These are phyloP conservation scores for Rhagonycha fulva DNA, from an alignment of 2,888 invertebrate species.

Conservation along the genomic window DNA sequence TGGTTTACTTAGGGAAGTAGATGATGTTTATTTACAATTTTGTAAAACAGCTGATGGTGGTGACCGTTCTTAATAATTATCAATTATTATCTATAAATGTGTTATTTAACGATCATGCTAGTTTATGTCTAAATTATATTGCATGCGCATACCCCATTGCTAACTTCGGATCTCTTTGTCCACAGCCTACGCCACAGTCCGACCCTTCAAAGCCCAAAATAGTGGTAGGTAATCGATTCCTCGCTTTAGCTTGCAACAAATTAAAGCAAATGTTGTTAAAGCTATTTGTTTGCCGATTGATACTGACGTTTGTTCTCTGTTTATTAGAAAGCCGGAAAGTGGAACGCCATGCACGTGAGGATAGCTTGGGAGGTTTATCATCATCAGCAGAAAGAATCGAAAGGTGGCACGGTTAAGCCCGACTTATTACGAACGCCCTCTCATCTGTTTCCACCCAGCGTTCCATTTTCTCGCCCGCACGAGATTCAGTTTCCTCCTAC, in stretches of 20 bases:
- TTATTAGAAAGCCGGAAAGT: conserved; percentile 89
- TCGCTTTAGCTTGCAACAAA: conserved; percentile 21
- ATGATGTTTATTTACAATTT: neutral
- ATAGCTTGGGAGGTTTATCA: conserved; percentile 99
- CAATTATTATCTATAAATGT: too few relatives aligned
- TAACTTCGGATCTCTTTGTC: conserved; percentile 51
- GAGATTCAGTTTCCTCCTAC: conserved; percentile 58
- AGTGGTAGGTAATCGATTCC: conserved; percentile 44
- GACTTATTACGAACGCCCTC: conserved; percentile 72
- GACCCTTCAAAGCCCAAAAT: conserved; percentile 53
- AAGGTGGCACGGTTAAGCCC: conserved; percentile 55
- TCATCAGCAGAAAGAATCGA: conserved; percentile 76
- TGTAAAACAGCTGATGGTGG: neutral
- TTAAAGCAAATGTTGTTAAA: neutral
- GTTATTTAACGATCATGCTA: conserved; percentile 30
- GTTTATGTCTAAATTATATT: conserved; percentile 20
- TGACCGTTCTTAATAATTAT: neutral
- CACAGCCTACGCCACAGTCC: conserved; percentile 53
- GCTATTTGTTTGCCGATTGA: neutral
- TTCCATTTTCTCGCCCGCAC: conserved; percentile 54
- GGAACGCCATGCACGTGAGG: conserved; percentile 98
- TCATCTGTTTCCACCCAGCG: conserved; percentile 61
- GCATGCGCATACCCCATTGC: conserved; percentile 34
- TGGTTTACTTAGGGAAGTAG: too few relatives aligned
- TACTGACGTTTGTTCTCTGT: conserved; percentile 30